Evolutionary conservation across 2,888 invertebrate genomes (phyloP).

Genomic region (Plebejus argus): DNA sequence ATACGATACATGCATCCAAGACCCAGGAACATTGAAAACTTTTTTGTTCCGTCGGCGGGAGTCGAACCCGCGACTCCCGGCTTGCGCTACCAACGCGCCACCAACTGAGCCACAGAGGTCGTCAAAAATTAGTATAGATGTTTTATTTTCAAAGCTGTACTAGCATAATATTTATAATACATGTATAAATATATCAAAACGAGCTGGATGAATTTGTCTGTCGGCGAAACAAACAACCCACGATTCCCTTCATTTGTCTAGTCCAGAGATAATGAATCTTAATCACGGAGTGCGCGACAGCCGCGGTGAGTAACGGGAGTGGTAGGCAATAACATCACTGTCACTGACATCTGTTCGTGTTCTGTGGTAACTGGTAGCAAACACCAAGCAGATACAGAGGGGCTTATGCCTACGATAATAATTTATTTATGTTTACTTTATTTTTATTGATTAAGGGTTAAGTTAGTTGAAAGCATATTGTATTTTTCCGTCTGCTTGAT

Average conservation of each 20-base stretch:
- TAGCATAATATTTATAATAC: background rate
- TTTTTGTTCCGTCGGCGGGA: no score
- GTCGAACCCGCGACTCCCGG: no score
- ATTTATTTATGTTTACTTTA: background rate
- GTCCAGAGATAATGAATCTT: conserved; percentile 41
- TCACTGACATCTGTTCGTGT: conserved; percentile 51
- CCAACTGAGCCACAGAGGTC: no score
- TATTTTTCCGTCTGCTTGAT: no score
- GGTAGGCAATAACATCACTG: conserved; percentile 53
- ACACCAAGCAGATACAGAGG: conserved; percentile 32
- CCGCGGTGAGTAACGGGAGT: conserved; percentile 14
- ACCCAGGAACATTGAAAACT: no score
- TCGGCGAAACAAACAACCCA: conserved; percentile 32
- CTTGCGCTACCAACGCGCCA: no score
- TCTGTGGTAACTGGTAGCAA: conserved; percentile 40
- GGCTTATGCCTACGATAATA: conserved; percentile 15
- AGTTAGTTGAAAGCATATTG: no score
- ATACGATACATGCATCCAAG: no score
- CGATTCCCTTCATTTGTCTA: conserved; percentile 39
- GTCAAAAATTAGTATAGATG: no score
- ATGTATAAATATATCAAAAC: background rate
- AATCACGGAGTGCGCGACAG: conserved; percentile 41
- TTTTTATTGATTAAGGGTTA: no score
- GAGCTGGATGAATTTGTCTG: conserved; percentile 9
- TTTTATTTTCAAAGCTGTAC: background rate